phyloP scores from a whole-genome alignment of 2,888 invertebrate genomes.

The Thecophora atra region DNA sequence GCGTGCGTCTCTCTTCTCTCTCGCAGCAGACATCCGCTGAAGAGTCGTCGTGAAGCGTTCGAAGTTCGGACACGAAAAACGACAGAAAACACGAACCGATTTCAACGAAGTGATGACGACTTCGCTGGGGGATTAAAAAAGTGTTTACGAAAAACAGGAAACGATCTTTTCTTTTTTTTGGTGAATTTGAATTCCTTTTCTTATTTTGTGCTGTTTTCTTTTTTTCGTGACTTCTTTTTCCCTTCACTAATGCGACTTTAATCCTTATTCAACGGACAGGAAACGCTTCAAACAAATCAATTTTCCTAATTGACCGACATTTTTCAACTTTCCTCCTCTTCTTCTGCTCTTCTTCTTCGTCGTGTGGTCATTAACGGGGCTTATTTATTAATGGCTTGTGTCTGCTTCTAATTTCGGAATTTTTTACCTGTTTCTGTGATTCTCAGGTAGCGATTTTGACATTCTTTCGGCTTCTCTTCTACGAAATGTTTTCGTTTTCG shows the following conservation, averaged over 20 bases:
- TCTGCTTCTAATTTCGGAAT: neutral
- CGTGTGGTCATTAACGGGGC: conserved; percentile 6
- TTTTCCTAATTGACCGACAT: conserved; percentile 26
- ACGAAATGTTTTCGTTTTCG: neutral
- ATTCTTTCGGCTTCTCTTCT: neutral
- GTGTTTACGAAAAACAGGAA: neutral
- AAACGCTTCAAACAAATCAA: conserved; percentile 25
- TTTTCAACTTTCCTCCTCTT: conserved; percentile 20
- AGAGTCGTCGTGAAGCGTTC: too few relatives aligned
- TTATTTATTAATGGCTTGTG: conserved; percentile 17
- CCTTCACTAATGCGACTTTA: neutral
- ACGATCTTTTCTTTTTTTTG: neutral
- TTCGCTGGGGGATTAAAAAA: conserved; percentile 28
- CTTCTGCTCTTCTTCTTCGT: neutral
- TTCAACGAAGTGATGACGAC: conserved; percentile 22
- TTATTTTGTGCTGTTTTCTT: neutral
- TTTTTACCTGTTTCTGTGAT: conserved; percentile 7
- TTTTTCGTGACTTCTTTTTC: neutral
- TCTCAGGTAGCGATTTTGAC: conserved; percentile 4
- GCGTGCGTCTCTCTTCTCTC: too few relatives aligned
- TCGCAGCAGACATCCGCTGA: too few relatives aligned
- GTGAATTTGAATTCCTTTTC: neutral
- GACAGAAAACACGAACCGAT: neutral
- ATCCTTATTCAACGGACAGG: conserved; percentile 2
- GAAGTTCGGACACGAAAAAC: neutral